phyloP scores from a whole-genome alignment of 64 coral and sea anemone species.

The Porites australiensis region DNA sequence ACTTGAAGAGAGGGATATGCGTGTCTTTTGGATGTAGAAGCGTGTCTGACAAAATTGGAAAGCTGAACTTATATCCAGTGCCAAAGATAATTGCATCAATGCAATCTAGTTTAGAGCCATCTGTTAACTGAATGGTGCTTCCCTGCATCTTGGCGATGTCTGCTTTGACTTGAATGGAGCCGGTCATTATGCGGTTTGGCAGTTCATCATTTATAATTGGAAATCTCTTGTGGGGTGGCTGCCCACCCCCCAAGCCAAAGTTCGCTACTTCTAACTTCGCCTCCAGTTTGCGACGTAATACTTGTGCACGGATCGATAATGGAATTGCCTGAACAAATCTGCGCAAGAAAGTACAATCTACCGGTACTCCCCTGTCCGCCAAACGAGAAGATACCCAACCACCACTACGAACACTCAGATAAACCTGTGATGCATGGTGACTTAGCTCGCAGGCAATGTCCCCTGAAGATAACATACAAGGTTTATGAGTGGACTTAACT shows the following conservation, averaged over 20 bases:
- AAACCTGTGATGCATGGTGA: conserved; percentile 76
- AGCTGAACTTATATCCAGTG: conserved; percentile 66
- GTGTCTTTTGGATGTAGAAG: conserved; percentile 44
- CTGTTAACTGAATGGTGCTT: conserved; percentile 41
- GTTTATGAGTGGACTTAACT: too few species aligned
- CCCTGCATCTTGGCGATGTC: conserved; percentile 55
- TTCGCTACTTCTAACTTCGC: conserved; percentile 14
- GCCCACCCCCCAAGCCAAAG: conserved; percentile 66
- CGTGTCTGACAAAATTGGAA: conserved; percentile 58
- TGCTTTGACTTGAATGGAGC: conserved; percentile 58
- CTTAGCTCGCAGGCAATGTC: conserved; percentile 89
- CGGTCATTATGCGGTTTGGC: conserved; percentile 70
- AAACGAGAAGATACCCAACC: conserved; percentile 49
- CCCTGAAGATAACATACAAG: conserved; percentile 22
- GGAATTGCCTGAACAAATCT: conserved; percentile 41
- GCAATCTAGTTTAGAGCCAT: conserved; percentile 39
- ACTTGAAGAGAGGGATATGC: conserved; percentile 69
- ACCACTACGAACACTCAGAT: conserved; percentile 72
- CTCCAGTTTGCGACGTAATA: background rate
- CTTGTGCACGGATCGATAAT: background rate
- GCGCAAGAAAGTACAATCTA: conserved; percentile 16
- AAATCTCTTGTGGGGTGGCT: background rate
- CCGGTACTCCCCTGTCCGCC: conserved; percentile 26
- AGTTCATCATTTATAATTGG: conserved; percentile 78
- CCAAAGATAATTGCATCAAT: conserved; percentile 83